phyloP scores from a whole-genome alignment of 2,797 vertebrate genomes.

The Muscicapa striata region DNA sequence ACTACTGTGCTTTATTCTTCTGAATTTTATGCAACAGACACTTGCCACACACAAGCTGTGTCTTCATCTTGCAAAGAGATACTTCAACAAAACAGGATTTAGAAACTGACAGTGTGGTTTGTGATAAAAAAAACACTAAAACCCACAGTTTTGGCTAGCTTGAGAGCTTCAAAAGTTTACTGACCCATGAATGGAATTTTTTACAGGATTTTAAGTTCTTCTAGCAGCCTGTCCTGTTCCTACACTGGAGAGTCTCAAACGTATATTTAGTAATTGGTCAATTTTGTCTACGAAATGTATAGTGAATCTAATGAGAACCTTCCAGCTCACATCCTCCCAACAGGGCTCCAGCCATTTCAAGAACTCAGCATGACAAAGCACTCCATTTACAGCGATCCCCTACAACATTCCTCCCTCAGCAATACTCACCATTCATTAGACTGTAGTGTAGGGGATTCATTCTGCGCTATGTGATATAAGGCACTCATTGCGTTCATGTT shows the following conservation, averaged over 20 bases:
- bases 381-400: constrained; percentile 57
- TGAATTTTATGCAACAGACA: not conserved
- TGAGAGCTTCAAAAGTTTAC: not conserved
- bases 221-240: not conserved
- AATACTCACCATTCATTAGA: constrained; percentile 96
- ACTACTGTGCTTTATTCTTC: not conserved
- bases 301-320: constrained; percentile 18
- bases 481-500: constrained; percentile 99
- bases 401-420: constrained; percentile 38
- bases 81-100: not conserved
- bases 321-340: constrained; percentile 43
- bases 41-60: not conserved
- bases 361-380: constrained; percentile 45
- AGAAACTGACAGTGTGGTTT: constrained; percentile 20
- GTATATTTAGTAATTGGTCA: not conserved
- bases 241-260: not conserved
- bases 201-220: not conserved
- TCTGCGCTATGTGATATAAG: constrained; percentile 99
- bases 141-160: not conserved
- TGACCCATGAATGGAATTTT: not conserved
- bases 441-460: constrained; percentile 95
- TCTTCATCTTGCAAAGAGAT: not conserved
- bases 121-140: constrained; percentile 7
- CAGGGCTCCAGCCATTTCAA: constrained; percentile 53
- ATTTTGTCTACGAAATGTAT: not conserved